A percentile compares a stretch with the other conserved stretches of the same genome.
These are phyloP conservation scores for Tillus elongatus DNA, from an alignment of 2,888 invertebrate species.

Conservation along the genomic window DNA sequence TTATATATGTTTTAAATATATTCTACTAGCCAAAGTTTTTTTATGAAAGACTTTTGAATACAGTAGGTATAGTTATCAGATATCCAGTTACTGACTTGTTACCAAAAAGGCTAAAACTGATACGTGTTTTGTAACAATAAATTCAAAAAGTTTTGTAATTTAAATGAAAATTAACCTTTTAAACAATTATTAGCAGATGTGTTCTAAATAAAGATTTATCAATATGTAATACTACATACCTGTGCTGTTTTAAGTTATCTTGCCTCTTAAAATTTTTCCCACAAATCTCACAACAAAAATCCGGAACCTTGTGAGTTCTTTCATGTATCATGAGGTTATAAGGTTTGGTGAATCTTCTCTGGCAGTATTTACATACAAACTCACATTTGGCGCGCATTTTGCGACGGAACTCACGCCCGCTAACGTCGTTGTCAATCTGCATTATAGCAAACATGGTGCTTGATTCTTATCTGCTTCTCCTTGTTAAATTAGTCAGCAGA, in stretches of 20 bases:
- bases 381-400: slow-evolving; percentile 92
- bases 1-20: too few relatives aligned
- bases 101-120: too few relatives aligned
- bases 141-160: too few relatives aligned
- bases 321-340: slow-evolving; percentile 99
- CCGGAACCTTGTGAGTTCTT: slow-evolving; percentile 93
- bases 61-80: too few relatives aligned
- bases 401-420: slow-evolving; percentile 76
- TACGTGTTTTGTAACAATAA: too few relatives aligned
- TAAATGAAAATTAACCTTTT: too few relatives aligned
- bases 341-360: slow-evolving; percentile 94
- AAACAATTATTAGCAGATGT: too few relatives aligned
- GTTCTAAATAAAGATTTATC: too few relatives aligned
- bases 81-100: too few relatives aligned
- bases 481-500: slow-evolving; percentile 14
- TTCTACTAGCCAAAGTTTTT: too few relatives aligned
- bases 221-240: too few relatives aligned
- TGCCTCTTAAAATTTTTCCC: slow-evolving; percentile 96
- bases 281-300: slow-evolving; percentile 95
- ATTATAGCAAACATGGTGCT: slow-evolving; percentile 80
- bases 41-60: too few relatives aligned
- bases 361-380: slow-evolving; percentile 97
- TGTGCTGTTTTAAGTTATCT: slow-evolving; percentile 91
- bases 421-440: slow-evolving; percentile 81
- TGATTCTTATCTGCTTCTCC: slow-evolving; percentile 23